Percentiles rank a stretch among this genome's conserved stretches.
Conservation (phyloP, 2,113 vertebrate species). For the Bos taurus region DNA sequence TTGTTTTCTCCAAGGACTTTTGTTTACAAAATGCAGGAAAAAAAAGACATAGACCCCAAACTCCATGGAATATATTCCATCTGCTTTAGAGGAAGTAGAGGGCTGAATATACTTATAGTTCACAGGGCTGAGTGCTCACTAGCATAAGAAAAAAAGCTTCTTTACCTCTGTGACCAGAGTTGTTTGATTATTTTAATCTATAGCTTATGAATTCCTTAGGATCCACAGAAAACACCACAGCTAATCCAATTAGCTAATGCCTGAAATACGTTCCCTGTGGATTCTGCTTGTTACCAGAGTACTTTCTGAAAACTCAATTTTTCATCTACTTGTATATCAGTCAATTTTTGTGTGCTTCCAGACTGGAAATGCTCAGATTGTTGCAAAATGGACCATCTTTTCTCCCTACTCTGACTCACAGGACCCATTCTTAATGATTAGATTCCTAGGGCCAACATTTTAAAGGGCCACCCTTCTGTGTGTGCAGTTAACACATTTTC, state of each 20-base stretch:
- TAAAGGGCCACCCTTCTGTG: slow-evolving; percentile 41
- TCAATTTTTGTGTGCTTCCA: slow-evolving; percentile 35
- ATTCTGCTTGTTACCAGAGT: slow-evolving; percentile 39
- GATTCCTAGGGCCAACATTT: slow-evolving; percentile 47
- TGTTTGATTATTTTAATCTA: slow-evolving; percentile 63
- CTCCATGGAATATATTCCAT: neutral
- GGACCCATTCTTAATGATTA: slow-evolving; percentile 32
- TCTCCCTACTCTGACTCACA: neutral
- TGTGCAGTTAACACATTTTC: slow-evolving; percentile 39
- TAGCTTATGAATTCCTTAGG: slow-evolving; percentile 45
- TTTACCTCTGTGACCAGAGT: slow-evolving; percentile 42
- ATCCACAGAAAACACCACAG: slow-evolving; percentile 44
- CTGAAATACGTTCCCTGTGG: slow-evolving; percentile 37
- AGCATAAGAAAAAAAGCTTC: slow-evolving; percentile 23
- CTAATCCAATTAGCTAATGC: slow-evolving; percentile 67
- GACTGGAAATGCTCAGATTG: neutral
- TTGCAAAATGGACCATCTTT: slow-evolving; percentile 32
- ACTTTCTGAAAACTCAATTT: slow-evolving; percentile 47
- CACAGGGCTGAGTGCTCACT: slow-evolving; percentile 28
- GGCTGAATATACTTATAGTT: neutral
- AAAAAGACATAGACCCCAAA: neutral
- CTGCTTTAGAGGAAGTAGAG: neutral
- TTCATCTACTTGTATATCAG: slow-evolving; percentile 27
- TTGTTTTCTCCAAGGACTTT: neutral
- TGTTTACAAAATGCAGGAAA: neutral